Conservation (phyloP, 2,888 invertebrate genomes). For the Eudemis profundana region DNA sequence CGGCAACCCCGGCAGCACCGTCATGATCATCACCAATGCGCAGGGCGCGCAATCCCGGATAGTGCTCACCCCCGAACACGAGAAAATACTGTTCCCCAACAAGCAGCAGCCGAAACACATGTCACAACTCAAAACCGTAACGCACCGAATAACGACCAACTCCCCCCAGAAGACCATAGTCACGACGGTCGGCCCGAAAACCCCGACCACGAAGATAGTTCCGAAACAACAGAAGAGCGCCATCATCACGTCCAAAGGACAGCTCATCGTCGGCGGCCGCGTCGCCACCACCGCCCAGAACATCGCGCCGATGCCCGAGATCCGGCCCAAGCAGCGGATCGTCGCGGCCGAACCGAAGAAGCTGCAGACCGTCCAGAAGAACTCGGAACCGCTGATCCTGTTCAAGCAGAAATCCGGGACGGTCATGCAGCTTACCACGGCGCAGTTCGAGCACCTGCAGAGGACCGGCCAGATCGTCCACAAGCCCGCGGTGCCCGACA, state of each 20-base stretch:
- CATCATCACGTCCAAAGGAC: constrained; percentile 85
- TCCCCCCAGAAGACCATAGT: constrained; percentile 62
- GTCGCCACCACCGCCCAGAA: constrained; percentile 77
- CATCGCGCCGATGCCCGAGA: constrained; percentile 79
- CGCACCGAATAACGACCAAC: constrained; percentile 68
- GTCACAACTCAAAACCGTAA: constrained; percentile 71
- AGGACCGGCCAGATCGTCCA: constrained; percentile 79
- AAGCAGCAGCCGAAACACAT: constrained; percentile 74
- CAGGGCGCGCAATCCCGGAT: constrained; percentile 86
- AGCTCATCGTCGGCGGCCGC: constrained; percentile 79
- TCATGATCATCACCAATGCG: constrained; percentile 87
- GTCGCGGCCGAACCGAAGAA: constrained; percentile 71
- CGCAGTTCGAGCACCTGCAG: constrained; percentile 82
- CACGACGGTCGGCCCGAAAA: constrained; percentile 55
- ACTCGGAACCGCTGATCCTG: constrained; percentile 74
- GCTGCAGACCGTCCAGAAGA: constrained; percentile 70
- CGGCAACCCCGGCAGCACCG: constrained; percentile 78
- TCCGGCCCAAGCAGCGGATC: constrained; percentile 69
- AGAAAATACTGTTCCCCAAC: constrained; percentile 85
- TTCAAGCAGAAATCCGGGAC: constrained; percentile 80
- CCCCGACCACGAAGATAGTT: constrained; percentile 68
- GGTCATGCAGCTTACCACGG: constrained; percentile 78
- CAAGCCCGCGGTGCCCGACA: constrained; percentile 66
- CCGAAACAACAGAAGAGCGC: constrained; percentile 80
- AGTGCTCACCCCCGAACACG: constrained; percentile 86